These are phyloP conservation scores for Telmatochromis sp. DNA, from an alignment of 2,113 vertebrate genomes.

Conservation along the genomic window DNA sequence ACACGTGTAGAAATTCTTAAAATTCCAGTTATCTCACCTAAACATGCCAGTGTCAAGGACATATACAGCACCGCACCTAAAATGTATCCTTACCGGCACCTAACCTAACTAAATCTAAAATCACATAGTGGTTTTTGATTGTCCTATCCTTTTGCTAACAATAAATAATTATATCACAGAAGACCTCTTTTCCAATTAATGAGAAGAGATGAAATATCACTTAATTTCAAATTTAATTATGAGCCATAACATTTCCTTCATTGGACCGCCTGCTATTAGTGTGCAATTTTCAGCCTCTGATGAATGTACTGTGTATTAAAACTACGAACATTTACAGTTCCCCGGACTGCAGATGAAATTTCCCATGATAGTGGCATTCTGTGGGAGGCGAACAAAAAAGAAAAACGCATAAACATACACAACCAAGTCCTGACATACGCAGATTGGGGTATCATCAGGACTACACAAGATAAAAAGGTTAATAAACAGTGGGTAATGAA, in stretches of 20 bases:
- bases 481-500: conserved; percentile 63
- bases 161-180: conserved; percentile 60
- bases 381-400: conserved; percentile 18
- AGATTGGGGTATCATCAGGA: background rate
- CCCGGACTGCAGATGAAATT: conserved; percentile 43
- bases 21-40: background rate
- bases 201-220: conserved; percentile 75
- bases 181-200: conserved; percentile 71
- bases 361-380: conserved; percentile 34
- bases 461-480: conserved; percentile 55
- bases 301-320: conserved; percentile 57
- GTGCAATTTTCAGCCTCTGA: conserved; percentile 51
- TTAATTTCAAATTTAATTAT: conserved; percentile 79
- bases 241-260: conserved; percentile 70
- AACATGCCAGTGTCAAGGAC: background rate
- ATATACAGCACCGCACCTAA: background rate
- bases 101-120: conserved; percentile 30
- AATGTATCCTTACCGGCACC: background rate
- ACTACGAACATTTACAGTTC: conserved; percentile 64
- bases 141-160: conserved; percentile 37
- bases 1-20: background rate
- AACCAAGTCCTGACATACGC: background rate
- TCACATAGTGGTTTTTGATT: conserved; percentile 15
- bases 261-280: conserved; percentile 57
- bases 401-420: background rate